Evolutionary conservation across 1,140 invertebrate genomes (phyloP).

Genomic region (Atopsyche davidsoni): DNA sequence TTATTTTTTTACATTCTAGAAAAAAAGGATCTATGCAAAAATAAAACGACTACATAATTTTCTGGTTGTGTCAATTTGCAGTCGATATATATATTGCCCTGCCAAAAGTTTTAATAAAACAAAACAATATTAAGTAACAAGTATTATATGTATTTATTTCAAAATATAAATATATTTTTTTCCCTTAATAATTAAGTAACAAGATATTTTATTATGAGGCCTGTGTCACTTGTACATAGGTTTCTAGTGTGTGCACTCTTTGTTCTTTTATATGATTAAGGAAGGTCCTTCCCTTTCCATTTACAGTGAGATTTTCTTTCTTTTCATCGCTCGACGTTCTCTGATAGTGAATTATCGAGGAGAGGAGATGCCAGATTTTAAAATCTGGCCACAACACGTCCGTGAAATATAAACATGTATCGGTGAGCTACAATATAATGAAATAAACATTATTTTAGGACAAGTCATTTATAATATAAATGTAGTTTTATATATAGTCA

Average conservation of each 20-base stretch:
- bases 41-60: too few species aligned
- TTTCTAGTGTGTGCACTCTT: conserved; percentile 11
- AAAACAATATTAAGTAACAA: too few species aligned
- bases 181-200: too few species aligned
- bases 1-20: too few species aligned
- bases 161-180: too few species aligned
- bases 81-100: too few species aligned
- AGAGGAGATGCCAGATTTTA: conserved; percentile 81
- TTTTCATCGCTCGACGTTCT: conserved; percentile 31
- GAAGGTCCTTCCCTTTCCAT: background rate
- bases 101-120: too few species aligned
- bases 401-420: conserved; percentile 70
- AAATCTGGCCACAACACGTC: conserved; percentile 92
- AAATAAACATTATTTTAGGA: background rate
- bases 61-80: too few species aligned
- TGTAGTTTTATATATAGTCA: conserved; percentile 2
- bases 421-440: conserved; percentile 52
- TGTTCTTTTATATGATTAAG: conserved; percentile 2
- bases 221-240: conserved; percentile 18
- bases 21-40: too few species aligned
- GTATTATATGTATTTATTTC: too few species aligned
- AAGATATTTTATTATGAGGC: too few species aligned
- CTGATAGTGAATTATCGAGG: conserved; percentile 83
- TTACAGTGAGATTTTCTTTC: background rate
- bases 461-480: background rate